phyloP scores from a whole-genome alignment of 2,113 vertebrate species.

The Cyprinodon variegatus region DNA sequence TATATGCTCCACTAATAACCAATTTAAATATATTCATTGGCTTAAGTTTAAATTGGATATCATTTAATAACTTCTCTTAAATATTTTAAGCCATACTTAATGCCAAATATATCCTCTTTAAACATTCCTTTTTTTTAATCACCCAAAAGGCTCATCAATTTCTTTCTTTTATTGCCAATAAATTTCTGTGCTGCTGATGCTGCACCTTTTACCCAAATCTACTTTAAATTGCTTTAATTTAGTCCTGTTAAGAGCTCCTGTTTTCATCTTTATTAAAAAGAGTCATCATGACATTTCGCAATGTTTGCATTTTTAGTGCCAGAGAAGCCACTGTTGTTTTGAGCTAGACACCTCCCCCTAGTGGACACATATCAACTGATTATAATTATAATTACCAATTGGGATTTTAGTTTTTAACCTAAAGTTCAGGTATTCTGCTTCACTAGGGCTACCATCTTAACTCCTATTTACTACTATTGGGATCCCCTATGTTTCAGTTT shows the following conservation, averaged over 20 bases:
- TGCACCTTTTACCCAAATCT: background rate
- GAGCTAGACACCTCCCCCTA: slow-evolving; percentile 40
- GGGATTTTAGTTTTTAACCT: no score
- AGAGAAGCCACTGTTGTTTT: background rate
- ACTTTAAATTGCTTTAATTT: background rate
- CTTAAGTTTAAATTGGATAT: no score
- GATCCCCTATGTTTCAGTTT: no score
- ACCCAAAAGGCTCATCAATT: no score
- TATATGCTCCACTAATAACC: background rate
- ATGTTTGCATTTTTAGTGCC: no score
- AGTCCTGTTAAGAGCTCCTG: background rate
- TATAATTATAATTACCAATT: no score
- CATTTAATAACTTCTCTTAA: background rate
- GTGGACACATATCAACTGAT: slow-evolving; percentile 16
- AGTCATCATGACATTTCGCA: background rate
- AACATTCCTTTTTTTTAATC: background rate
- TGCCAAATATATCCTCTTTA: background rate
- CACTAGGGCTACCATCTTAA: no score
- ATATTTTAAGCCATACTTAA: background rate
- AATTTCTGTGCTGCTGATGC: background rate
- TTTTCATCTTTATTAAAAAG: background rate
- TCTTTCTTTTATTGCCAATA: background rate
- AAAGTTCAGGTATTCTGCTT: no score
- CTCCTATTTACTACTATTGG: no score
- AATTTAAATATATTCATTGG: no score